A percentile compares a stretch with the other conserved stretches of the same genome.
Evolutionary conservation across 1,140 invertebrate species (phyloP).

Genomic region (Ips nitidus): DNA sequence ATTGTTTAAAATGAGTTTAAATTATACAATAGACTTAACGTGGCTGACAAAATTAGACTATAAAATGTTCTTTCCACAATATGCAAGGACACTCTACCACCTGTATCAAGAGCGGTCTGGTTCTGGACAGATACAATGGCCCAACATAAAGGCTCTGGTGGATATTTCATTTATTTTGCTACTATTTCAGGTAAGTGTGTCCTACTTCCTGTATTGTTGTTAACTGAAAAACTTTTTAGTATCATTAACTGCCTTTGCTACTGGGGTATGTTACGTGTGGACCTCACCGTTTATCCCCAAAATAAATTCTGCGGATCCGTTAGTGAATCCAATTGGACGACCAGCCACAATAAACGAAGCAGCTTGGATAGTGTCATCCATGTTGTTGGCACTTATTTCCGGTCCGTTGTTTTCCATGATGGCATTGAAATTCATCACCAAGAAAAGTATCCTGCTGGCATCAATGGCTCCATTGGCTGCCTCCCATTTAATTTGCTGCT

Average conservation of each 20-base stretch:
- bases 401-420: slow-evolving; percentile 43
- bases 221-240: slow-evolving; percentile 52
- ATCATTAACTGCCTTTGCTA: slow-evolving; percentile 65
- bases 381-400: slow-evolving; percentile 73
- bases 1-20: too few relatives aligned
- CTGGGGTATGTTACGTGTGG: slow-evolving; percentile 69
- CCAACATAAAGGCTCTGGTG: too few relatives aligned
- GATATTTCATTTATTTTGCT: slow-evolving; percentile 6
- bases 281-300: slow-evolving; percentile 68
- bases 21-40: too few relatives aligned
- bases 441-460: slow-evolving; percentile 52
- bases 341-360: slow-evolving; percentile 55
- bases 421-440: slow-evolving; percentile 49
- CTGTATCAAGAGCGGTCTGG: too few relatives aligned
- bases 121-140: too few relatives aligned
- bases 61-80: too few relatives aligned
- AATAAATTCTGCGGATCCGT: slow-evolving; percentile 47
- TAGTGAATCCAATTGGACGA: slow-evolving; percentile 46
- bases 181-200: not conserved
- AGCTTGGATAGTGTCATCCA: slow-evolving; percentile 80
- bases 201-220: not conserved
- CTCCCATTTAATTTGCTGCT: slow-evolving; percentile 51
- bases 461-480: slow-evolving; percentile 50
- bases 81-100: too few relatives aligned
- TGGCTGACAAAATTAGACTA: too few relatives aligned